Evolutionary conservation across 2,113 vertebrate species (phyloP).

Genomic region (Bombycilla garrulus): DNA sequence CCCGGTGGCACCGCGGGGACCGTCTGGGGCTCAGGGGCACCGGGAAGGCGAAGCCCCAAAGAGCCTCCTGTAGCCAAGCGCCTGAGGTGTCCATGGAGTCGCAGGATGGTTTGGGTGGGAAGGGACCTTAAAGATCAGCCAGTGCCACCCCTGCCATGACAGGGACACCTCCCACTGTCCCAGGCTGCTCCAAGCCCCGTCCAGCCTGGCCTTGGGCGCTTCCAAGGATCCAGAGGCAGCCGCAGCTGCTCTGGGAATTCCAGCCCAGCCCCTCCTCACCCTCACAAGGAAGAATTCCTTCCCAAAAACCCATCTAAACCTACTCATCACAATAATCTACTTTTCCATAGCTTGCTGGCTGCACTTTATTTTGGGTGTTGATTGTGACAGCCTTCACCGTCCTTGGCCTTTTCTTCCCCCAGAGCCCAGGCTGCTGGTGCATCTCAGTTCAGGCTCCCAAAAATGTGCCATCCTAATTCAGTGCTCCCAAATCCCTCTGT

Average conservation of each 20-base stretch:
- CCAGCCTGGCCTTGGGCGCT: background rate
- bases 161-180: background rate
- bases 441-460: background rate
- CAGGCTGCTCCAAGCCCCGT: background rate
- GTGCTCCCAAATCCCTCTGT: background rate
- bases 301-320: background rate
- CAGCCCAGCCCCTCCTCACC: background rate
- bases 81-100: background rate
- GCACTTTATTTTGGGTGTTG: rapidly evolving
- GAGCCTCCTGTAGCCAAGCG: rapidly evolving
- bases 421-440: rapidly evolving
- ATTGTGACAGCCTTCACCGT: rapidly evolving
- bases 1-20: background rate
- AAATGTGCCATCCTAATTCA: background rate
- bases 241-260: background rate
- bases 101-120: background rate
- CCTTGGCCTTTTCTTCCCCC: background rate
- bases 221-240: background rate
- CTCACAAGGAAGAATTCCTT: background rate
- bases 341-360: rapidly evolving
- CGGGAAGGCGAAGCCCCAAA: background rate
- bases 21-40: background rate
- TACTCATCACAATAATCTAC: no score
- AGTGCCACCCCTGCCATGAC: background rate
- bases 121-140: rapidly evolving